phyloP scores from a whole-genome alignment of 2,888 invertebrate species.

The Drosophila yooni region DNA sequence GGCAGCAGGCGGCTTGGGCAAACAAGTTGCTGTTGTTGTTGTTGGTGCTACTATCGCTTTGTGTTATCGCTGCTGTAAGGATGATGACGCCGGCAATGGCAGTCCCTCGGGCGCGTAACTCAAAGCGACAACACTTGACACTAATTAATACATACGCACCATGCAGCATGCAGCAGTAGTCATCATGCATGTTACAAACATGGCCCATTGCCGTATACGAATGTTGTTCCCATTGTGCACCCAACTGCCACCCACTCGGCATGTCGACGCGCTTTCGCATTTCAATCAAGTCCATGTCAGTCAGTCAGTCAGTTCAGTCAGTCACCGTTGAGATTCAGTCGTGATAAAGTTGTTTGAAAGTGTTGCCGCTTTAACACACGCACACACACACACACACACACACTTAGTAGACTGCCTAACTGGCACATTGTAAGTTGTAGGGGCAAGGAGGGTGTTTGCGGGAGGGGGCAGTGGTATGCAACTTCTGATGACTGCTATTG shows the following conservation, averaged over 20 bases:
- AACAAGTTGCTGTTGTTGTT: constrained; percentile 60
- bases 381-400: constrained; percentile 5
- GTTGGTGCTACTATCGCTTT: constrained; percentile 70
- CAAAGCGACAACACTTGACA: constrained; percentile 82
- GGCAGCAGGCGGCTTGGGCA: constrained; percentile 31
- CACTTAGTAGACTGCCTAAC: constrained; percentile 58
- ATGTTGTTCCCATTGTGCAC: constrained; percentile 3
- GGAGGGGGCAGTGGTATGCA: background rate
- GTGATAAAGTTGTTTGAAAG: constrained; percentile 80
- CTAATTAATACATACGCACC: constrained; percentile 82
- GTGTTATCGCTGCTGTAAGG: constrained; percentile 63
- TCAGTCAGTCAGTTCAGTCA: constrained; percentile 40
- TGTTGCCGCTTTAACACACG: constrained; percentile 61
- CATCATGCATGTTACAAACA: constrained; percentile 3
- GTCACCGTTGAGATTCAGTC: constrained; percentile 69
- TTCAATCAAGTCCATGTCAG: constrained; percentile 77
- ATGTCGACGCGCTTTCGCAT: constrained; percentile 74
- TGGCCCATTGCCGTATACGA: constrained; percentile 16
- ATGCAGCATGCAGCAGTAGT: constrained; percentile 2
- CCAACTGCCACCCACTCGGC: constrained; percentile 70
- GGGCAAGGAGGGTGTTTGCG: background rate
- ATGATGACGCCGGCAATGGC: constrained; percentile 64
- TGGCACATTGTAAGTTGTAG: constrained; percentile 59
- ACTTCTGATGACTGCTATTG: constrained; percentile 53
- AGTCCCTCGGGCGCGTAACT: constrained; percentile 81